phyloP scores from a whole-genome alignment of 2,888 invertebrate genomes.

The Coleophora flavipennella region DNA sequence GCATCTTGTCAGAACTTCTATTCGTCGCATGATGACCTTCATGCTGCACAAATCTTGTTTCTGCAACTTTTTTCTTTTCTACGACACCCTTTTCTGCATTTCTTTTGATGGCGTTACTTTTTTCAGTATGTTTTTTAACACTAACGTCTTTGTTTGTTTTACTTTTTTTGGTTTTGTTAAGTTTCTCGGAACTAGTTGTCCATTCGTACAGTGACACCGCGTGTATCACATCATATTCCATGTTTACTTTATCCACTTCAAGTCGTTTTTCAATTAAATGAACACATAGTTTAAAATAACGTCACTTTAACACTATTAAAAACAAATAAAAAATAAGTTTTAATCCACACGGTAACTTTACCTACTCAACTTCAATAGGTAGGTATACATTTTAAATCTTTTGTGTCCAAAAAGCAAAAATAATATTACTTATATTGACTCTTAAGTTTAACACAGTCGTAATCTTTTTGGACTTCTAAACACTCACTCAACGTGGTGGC shows the following conservation, averaged over 20 bases:
- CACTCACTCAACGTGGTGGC: no score
- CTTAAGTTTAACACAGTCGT: no score
- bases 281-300: no score
- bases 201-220: slow-evolving; percentile 3
- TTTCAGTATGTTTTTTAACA: neutral
- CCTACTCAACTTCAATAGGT: no score
- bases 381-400: no score
- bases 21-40: neutral
- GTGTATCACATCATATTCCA: slow-evolving; percentile 18
- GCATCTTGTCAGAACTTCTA: slow-evolving; percentile 8
- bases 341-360: no score
- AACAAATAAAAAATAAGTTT: no score
- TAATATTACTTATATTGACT: no score
- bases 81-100: neutral
- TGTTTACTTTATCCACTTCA: slow-evolving; percentile 2
- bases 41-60: neutral
- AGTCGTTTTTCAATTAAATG: no score
- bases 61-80: neutral
- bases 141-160: neutral
- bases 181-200: slow-evolving; percentile 1
- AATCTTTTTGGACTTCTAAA: no score
- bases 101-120: neutral
- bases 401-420: no score
- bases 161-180: neutral
- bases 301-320: no score